Conservation (phyloP, 2,888 invertebrate species). For the Unio delphinus region DNA sequence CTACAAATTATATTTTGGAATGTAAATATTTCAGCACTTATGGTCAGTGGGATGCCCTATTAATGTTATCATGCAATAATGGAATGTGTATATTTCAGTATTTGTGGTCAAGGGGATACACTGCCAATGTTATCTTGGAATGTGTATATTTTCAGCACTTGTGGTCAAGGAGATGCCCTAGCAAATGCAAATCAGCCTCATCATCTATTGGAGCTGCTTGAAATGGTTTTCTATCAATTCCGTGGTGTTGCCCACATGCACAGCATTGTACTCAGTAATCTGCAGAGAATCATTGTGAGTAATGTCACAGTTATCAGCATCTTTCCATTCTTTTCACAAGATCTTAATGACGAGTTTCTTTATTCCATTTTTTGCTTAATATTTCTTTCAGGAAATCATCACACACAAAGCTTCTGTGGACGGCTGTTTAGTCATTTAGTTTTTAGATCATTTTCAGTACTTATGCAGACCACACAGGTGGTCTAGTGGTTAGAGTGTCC, state of each 20-base stretch:
- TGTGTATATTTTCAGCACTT: constrained; percentile 41
- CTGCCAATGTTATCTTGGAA: too few relatives aligned
- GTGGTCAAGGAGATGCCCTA: constrained; percentile 65
- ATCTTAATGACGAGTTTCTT: background rate
- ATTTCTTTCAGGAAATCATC: too few relatives aligned
- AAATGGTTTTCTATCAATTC: constrained; percentile 87
- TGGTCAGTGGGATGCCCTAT: constrained; percentile 58
- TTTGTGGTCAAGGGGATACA: too few relatives aligned
- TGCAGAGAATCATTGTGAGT: constrained; percentile 64
- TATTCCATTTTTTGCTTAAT: too few relatives aligned
- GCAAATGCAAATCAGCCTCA: constrained; percentile 63
- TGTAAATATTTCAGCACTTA: constrained; percentile 44
- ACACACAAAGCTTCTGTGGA: too few relatives aligned
- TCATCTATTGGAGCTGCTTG: constrained; percentile 76
- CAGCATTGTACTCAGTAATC: constrained; percentile 76
- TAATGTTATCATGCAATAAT: too few relatives aligned
- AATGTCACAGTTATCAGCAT: background rate
- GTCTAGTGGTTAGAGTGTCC: too few relatives aligned
- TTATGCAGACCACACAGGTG: too few relatives aligned
- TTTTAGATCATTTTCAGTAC: too few relatives aligned
- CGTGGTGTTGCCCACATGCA: constrained; percentile 86
- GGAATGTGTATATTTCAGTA: too few relatives aligned
- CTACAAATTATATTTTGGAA: constrained; percentile 15
- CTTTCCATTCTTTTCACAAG: constrained; percentile 1
- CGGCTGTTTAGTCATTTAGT: too few relatives aligned